Conservation (phyloP, 37 sponge, comb jelly and placozoan species). For the Lycopodina hypogea region DNA sequence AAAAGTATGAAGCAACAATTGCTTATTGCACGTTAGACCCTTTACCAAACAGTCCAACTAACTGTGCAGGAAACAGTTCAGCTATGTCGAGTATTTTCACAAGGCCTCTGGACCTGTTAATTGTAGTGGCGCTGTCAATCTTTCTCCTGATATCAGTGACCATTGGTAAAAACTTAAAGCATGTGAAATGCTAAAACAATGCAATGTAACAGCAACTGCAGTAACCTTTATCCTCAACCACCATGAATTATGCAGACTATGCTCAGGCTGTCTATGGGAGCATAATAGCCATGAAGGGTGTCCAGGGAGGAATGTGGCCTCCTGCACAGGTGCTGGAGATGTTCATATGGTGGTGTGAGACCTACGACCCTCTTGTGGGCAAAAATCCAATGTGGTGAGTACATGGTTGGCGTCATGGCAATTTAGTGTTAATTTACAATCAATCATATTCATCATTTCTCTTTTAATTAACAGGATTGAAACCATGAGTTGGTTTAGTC, state of each 20-base stretch:
- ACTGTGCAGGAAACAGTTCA: no score
- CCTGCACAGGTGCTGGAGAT: slow-evolving; percentile 41
- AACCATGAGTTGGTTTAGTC: slow-evolving; percentile 74
- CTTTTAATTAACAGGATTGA: slow-evolving; percentile 51
- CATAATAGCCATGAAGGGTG: slow-evolving; percentile 27
- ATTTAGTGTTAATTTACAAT: background rate
- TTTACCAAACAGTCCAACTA: no score
- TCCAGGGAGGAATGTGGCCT: slow-evolving; percentile 61
- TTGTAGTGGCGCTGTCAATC: slow-evolving; percentile 37
- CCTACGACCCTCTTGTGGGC: slow-evolving; percentile 67
- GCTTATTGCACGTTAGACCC: no score
- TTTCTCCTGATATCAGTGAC: slow-evolving; percentile 70
- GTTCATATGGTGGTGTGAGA: slow-evolving; percentile 83
- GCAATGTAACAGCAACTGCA: no score
- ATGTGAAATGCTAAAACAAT: background rate
- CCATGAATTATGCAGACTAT: slow-evolving; percentile 32
- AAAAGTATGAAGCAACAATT: no score
- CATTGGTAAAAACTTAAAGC: slow-evolving; percentile 53
- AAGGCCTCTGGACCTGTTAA: slow-evolving; percentile 64
- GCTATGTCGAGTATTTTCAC: slow-evolving; percentile 33
- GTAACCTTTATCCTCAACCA: background rate
- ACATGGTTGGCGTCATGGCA: background rate
- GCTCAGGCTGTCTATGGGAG: slow-evolving; percentile 63
- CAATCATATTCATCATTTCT: background rate
- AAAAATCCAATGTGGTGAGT: slow-evolving; percentile 81